Base-by-base conservation (phyloP, 2,888 invertebrate species). In the Ophion ventricosus region DNA sequence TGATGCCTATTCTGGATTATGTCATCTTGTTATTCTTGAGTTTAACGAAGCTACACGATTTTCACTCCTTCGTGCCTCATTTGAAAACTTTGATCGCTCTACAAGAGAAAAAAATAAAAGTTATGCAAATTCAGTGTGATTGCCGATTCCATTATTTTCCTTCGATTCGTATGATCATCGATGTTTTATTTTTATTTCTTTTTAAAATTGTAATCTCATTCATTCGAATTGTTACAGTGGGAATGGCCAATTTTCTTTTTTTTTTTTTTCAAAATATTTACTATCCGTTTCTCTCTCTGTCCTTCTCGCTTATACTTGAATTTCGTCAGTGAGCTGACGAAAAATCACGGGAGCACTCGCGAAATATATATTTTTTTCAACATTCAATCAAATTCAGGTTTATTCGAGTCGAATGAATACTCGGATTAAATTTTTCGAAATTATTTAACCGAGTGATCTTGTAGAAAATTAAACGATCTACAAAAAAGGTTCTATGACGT, bases 1-100 rank as follows among this genome's bases (percentile, higher is more conserved):
- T 91, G 93, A 93, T 93, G 93, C 93, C 93, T 93, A 92, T 93
- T 93, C 93, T 93, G 93, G 93, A 93, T 93, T 91, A 92, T 91
- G 91, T 87, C 87, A 86, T 86, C 82, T 77, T 67, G 80, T 84
- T 82, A 80, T 80, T 70, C 70, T 70, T 83, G 79, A 64, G 80
- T 80, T 77, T 72, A 70, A 49, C 56, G 56, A 80, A 35, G 29
- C 78, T 56, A 80, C 63, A 23, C 66, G 66, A 25, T 29, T 54
- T 54, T 66, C 35, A 67, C 17, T 25, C 35, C 74, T 43, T 80
- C 43, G 43, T 49, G n/a, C 56, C 25, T 66, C 66, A 67, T 40
- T 77, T 75, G 61, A 29, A 23, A 69, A 75, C 20, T n/a, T 56
- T 82, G 40, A 66, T 56, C 76, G 54, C 14, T 54, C 17, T 14